phyloP scores from a whole-genome alignment of 2,113 vertebrate species.

The Geococcyx californianus region DNA sequence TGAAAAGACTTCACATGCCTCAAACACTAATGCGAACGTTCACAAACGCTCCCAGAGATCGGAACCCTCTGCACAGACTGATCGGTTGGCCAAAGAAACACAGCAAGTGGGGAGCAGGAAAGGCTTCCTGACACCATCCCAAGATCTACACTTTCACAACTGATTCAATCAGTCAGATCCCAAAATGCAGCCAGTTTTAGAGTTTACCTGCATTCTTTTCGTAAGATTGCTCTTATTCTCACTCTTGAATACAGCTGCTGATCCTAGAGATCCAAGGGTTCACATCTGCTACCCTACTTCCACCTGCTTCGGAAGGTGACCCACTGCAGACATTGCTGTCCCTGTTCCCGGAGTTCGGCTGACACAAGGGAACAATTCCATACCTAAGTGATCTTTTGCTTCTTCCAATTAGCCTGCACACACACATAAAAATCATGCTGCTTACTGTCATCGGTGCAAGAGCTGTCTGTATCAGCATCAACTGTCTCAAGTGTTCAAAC shows the following conservation, averaged over 20 bases:
- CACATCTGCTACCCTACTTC: background rate
- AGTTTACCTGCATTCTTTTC: background rate
- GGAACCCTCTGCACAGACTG: background rate
- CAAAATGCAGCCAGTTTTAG: background rate
- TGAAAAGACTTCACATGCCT: background rate
- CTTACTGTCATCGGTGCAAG: background rate
- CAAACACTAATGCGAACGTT: background rate
- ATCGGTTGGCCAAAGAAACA: background rate
- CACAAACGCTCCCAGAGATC: background rate
- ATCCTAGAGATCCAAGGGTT: background rate
- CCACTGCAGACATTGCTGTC: background rate
- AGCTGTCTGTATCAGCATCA: background rate
- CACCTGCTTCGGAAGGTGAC: background rate
- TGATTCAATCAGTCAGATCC: background rate
- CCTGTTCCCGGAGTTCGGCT: background rate
- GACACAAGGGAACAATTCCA: background rate
- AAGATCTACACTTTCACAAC: background rate
- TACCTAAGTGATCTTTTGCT: background rate
- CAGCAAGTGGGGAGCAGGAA: background rate
- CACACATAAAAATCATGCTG: background rate
- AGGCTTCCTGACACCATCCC: background rate
- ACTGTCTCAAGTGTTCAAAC: background rate
- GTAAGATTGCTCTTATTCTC: background rate
- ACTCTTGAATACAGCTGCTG: background rate
- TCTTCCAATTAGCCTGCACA: background rate